Evolutionary conservation across 2,797 vertebrate genomes (phyloP), one percentile per base, ranked within the genome.

Genomic region (Geotria australis): DNA sequence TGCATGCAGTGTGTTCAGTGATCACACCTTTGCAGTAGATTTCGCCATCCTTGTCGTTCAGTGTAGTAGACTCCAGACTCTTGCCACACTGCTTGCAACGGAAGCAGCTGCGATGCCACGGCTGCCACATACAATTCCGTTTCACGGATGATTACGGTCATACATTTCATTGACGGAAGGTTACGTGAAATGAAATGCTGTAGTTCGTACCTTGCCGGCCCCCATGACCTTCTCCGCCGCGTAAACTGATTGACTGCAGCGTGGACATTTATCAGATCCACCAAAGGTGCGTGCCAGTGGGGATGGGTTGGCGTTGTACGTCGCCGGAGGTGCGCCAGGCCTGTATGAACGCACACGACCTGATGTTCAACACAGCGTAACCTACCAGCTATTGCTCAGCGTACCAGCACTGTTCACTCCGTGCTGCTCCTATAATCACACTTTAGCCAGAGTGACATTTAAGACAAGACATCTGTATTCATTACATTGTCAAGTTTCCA

Each of bases 21-120:
- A 10, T 46, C 69, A 76, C 70, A 91, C 86, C 81, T 85, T 93
- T 94, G 73, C 85, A 85, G 71, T 78, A 95, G 67, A 96, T 82
- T 65, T 95, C 88, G 10, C 88, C 89, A 0, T 95, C 86, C 69
- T 84, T 82, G 65, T 95, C 89, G 1, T 85, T 76, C 65, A 85
- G 66, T 58, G 85, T 95, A 61, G 85, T 93, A 3, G 86, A 95
- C 72, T 96, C 85, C 9, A 96, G 74, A 57, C 85, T 74, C 63
- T 93, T 95, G 55, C 79, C 77, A 57, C 86, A 95, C 53, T 76
- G 72, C 58, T 78, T 76, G 57, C 86, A 95, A 46, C 80, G 80
- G 73, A 93, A 96, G 64, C 88, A 96, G 60, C 72, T 69, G 71
- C 80, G 94, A 63, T 95, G 88, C 88, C 88, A 96, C 10, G 85